Conservation (phyloP, 1,140 invertebrate genomes). For the Drosophila repletoides region DNA sequence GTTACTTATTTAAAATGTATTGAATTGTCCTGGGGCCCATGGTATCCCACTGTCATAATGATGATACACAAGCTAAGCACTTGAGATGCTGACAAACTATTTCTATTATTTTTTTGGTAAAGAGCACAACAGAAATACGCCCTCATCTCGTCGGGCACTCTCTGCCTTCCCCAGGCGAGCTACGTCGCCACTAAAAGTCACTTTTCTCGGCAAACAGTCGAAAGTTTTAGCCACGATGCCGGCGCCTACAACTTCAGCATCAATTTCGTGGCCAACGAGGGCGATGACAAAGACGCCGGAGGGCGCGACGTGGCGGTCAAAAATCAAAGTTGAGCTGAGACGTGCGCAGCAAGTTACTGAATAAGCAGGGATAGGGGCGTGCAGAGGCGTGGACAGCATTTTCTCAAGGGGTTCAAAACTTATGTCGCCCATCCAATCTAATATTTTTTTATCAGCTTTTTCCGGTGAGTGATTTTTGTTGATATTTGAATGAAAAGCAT, state of each 20-base stretch:
- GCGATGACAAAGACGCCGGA: background rate
- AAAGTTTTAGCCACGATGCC: conserved; percentile 19
- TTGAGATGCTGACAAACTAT: conserved; percentile 32
- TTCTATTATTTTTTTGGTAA: background rate
- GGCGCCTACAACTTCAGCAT: conserved; percentile 1
- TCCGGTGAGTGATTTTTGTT: too few species aligned
- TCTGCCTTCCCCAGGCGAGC: background rate
- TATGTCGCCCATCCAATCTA: too few species aligned
- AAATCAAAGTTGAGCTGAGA: conserved; percentile 30
- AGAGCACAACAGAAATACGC: background rate
- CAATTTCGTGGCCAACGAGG: conserved; percentile 1
- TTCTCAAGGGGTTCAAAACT: too few species aligned
- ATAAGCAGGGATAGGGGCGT: background rate
- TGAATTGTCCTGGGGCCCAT: conserved; percentile 8
- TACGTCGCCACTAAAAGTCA: conserved; percentile 27
- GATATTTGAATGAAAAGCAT: too few species aligned
- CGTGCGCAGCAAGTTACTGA: conserved; percentile 18
- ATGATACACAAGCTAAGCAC: conserved; percentile 23
- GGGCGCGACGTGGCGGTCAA: background rate
- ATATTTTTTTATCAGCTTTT: too few species aligned
- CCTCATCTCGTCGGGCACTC: background rate
- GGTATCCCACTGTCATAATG: background rate
- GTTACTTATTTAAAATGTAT: too few species aligned
- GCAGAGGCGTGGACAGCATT: background rate
- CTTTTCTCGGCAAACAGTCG: conserved; percentile 20